Evolutionary conservation across 2,113 vertebrate genomes (phyloP).

Genomic region (Sturnira hondurensis): DNA sequence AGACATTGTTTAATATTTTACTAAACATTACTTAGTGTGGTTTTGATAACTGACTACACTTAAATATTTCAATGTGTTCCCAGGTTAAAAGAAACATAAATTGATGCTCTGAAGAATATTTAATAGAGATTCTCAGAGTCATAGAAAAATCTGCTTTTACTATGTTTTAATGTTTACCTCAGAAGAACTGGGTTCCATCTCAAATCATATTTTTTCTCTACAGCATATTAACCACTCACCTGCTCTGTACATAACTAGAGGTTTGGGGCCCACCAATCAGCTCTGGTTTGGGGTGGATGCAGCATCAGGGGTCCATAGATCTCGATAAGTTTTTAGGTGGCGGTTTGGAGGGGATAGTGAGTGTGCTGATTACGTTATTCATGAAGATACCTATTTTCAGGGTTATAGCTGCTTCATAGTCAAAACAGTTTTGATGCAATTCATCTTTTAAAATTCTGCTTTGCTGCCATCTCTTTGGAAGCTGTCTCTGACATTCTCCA

Average conservation of each 20-base stretch:
- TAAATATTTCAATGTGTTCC: neutral
- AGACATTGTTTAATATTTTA: neutral
- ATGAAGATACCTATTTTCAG: neutral
- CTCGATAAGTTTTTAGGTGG: neutral
- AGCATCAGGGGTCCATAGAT: neutral
- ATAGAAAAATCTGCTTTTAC: neutral
- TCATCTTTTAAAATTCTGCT: slow-evolving; percentile 30
- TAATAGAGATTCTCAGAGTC: neutral
- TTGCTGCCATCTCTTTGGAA: neutral
- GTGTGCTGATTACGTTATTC: neutral
- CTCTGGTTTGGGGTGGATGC: neutral
- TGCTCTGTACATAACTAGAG: neutral
- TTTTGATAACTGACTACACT: neutral
- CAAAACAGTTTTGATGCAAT: neutral
- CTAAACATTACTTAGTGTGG: neutral
- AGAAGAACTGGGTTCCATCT: neutral
- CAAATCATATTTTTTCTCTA: neutral
- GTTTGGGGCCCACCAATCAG: neutral
- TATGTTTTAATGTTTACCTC: neutral
- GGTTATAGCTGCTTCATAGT: neutral
- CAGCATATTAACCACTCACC: neutral
- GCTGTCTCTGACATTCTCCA: neutral
- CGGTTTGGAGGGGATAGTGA: neutral
- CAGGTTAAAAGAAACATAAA: neutral
- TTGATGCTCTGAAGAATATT: neutral